Percentiles rank a stretch among this genome's conserved stretches.
These are phyloP conservation scores for Metalampra italica DNA, from an alignment of 2,888 invertebrate species.

Conservation along the genomic window DNA sequence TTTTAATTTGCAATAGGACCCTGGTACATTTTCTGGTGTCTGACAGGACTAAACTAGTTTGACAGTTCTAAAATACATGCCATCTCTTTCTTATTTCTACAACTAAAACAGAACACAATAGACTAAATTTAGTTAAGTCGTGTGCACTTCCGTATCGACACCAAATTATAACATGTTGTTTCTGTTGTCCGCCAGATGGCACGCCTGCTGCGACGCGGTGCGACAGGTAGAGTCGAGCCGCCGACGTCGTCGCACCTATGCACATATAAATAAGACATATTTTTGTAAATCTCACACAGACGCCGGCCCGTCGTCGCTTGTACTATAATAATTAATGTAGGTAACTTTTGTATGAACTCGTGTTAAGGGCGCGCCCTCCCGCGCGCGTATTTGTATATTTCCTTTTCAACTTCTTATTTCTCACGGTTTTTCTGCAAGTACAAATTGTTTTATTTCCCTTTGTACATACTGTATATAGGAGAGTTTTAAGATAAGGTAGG, in stretches of 20 bases:
- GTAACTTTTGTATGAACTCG: slow-evolving; percentile 43
- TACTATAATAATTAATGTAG: slow-evolving; percentile 46
- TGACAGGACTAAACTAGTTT: too few relatives aligned
- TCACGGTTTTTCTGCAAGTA: slow-evolving; percentile 77
- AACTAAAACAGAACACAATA: too few relatives aligned
- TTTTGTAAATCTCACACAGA: slow-evolving; percentile 62
- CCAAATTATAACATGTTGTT: too few relatives aligned
- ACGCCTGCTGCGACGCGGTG: slow-evolving; percentile 37
- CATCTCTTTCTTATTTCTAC: too few relatives aligned
- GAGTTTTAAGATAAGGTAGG: slow-evolving; percentile 53
- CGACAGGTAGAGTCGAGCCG: slow-evolving; percentile 50
- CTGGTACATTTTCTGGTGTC: too few relatives aligned
- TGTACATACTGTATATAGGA: slow-evolving; percentile 78
- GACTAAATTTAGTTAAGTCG: too few relatives aligned
- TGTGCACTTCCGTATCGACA: too few relatives aligned
- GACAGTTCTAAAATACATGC: too few relatives aligned
- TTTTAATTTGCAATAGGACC: too few relatives aligned
- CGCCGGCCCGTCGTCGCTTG: slow-evolving; percentile 37
- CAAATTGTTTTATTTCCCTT: slow-evolving; percentile 78
- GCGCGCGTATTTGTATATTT: slow-evolving; percentile 57
- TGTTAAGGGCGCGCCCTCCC: slow-evolving; percentile 30
- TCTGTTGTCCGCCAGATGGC: slow-evolving; percentile 38
- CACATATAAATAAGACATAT: slow-evolving; percentile 37
- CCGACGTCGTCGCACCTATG: slow-evolving; percentile 15
- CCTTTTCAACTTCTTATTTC: slow-evolving; percentile 54